Evolutionary conservation across 2,888 invertebrate species (phyloP).

Genomic region (Myopa tessellatipennis): DNA sequence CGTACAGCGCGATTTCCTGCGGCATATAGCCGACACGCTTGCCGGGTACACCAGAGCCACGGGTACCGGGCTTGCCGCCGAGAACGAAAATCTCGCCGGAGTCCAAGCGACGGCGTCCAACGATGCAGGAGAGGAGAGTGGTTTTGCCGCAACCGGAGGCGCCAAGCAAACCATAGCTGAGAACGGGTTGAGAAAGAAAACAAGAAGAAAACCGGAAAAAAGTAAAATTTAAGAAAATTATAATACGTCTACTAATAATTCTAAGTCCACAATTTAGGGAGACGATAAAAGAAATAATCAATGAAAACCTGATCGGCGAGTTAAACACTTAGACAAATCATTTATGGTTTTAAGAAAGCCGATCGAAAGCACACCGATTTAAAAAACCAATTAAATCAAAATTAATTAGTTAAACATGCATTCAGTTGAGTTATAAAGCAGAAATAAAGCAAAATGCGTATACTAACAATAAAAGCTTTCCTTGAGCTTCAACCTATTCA

Average conservation of each 20-base stretch:
- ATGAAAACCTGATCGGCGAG: too few relatives aligned
- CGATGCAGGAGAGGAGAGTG: conserved; percentile 90
- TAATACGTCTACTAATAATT: neutral
- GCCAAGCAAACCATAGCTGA: conserved; percentile 91
- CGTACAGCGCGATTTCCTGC: conserved; percentile 89
- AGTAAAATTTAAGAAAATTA: neutral
- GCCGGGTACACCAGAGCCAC: conserved; percentile 91
- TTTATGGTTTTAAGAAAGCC: too few relatives aligned
- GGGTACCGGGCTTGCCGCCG: conserved; percentile 89
- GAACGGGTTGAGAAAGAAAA: conserved; percentile 48
- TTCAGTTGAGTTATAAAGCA: neutral
- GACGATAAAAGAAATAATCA: too few relatives aligned
- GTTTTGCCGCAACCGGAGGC: conserved; percentile 98
- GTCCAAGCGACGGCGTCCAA: conserved; percentile 87
- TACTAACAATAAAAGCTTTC: too few relatives aligned
- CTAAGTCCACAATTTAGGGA: too few relatives aligned
- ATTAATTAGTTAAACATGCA: too few relatives aligned
- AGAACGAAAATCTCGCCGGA: conserved; percentile 90
- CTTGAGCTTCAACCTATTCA: too few relatives aligned
- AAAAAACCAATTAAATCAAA: too few relatives aligned
- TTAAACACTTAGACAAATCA: too few relatives aligned
- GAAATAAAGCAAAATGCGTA: neutral
- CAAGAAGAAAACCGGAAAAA: neutral
- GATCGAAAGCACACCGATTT: too few relatives aligned
- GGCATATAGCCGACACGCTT: conserved; percentile 98